Percentiles rank a stretch among this genome's conserved stretches.
These are phyloP conservation scores for Aviceda subcristata DNA, from an alignment of 2,113 vertebrate genomes.

Conservation along the genomic window DNA sequence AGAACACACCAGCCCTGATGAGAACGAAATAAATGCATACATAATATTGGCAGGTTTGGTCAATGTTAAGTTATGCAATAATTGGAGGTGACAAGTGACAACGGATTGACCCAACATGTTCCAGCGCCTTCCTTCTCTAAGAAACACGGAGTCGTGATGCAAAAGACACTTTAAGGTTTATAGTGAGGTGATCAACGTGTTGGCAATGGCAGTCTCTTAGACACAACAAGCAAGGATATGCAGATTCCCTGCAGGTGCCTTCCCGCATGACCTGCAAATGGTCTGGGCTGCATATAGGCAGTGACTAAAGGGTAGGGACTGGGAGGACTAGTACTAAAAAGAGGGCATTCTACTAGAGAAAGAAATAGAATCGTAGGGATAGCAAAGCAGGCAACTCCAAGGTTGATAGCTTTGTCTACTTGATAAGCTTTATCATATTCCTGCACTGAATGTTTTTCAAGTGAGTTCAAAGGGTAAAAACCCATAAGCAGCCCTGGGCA, in stretches of 20 bases:
- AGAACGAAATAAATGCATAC: conserved; percentile 1
- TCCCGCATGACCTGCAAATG: background rate
- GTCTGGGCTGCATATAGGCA: background rate
- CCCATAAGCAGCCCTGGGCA: background rate
- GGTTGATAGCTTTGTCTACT: background rate
- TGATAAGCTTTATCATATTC: background rate
- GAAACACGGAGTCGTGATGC: background rate
- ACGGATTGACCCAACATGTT: background rate
- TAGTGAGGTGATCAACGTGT: background rate
- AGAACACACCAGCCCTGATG: background rate
- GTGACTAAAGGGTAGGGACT: background rate
- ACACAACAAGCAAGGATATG: background rate
- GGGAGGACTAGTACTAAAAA: background rate
- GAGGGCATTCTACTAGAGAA: background rate
- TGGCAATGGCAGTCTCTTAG: background rate
- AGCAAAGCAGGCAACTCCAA: background rate
- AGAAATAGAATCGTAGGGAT: background rate
- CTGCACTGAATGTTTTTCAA: background rate
- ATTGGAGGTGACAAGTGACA: conserved; percentile 32
- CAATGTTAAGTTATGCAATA: conserved; percentile 7
- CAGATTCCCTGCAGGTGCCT: background rate
- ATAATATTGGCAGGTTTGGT: background rate
- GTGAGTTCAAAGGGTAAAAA: background rate
- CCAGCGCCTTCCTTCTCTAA: background rate
- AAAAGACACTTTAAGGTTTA: background rate